A percentile compares a stretch with the other conserved stretches of the same genome.
Conservation (phyloP, 2,888 invertebrate genomes). For the Kryphioiulus occultus region DNA sequence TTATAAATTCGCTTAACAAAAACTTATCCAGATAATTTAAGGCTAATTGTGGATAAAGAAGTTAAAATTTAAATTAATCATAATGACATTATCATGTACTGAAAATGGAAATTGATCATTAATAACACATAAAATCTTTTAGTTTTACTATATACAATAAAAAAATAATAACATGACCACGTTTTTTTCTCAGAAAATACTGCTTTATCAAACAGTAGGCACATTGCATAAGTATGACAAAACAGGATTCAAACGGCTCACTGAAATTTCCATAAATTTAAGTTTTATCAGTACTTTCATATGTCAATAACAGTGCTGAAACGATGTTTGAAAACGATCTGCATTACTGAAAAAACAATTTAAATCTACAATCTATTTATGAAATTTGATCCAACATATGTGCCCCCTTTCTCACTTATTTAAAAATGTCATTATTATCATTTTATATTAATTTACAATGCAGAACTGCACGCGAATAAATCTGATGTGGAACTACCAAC, state of each 20-base stretch:
- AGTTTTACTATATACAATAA: not conserved
- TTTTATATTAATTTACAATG: not conserved
- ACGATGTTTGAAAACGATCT: not conserved
- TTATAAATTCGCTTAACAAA: too few relatives aligned
- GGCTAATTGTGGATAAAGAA: too few relatives aligned
- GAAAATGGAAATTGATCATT: not conserved
- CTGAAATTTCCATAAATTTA: not conserved
- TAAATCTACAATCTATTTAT: not conserved
- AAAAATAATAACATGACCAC: constrained; percentile 31
- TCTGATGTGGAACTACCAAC: not conserved
- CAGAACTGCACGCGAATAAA: not conserved
- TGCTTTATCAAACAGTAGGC: constrained; percentile 44
- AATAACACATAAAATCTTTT: not conserved
- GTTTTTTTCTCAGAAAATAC: constrained; percentile 44
- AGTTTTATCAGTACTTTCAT: not conserved
- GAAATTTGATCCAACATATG: not conserved
- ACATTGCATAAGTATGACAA: constrained; percentile 44
- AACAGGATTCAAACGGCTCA: constrained; percentile 25
- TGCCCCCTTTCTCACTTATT: not conserved
- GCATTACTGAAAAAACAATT: not conserved
- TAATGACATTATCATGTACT: too few relatives aligned
- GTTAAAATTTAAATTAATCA: too few relatives aligned
- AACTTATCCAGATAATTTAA: too few relatives aligned
- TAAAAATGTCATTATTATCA: not conserved
- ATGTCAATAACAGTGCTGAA: not conserved